phyloP scores from a whole-genome alignment of 30 jellyfish, hydroid and myxozoan species.

The Turritopsis dohrnii region DNA sequence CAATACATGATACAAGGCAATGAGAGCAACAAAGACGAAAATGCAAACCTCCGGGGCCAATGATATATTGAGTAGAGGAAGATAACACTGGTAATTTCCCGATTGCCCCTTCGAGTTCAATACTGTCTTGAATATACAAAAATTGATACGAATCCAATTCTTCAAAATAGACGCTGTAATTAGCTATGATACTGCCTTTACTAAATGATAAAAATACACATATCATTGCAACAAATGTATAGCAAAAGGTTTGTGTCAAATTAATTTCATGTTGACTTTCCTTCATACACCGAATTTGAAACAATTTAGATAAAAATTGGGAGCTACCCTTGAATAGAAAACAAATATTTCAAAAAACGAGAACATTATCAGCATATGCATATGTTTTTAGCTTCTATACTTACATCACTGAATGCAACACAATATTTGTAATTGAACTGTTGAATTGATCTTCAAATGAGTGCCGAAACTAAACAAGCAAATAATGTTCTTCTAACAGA shows the following conservation, averaged over 20 bases:
- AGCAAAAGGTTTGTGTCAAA: too few species aligned
- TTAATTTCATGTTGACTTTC: too few species aligned
- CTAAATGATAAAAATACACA: too few species aligned
- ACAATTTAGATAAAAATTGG: too few species aligned
- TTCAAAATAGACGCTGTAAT: not conserved
- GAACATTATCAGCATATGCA: too few species aligned
- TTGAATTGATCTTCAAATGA: not conserved
- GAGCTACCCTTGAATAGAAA: too few species aligned
- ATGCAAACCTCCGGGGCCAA: constrained; percentile 22
- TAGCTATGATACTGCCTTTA: constrained; percentile 23
- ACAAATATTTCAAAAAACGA: too few species aligned
- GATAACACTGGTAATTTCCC: constrained; percentile 10
- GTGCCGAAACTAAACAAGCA: not conserved
- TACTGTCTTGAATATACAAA: constrained; percentile 23
- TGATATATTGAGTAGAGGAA: not conserved
- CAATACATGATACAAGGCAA: not conserved
- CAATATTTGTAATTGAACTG: not conserved
- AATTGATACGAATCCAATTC: constrained; percentile 30
- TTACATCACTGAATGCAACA: not conserved
- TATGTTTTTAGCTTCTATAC: too few species aligned
- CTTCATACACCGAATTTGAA: too few species aligned
- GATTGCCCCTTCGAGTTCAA: constrained; percentile 15
- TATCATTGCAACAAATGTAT: too few species aligned
- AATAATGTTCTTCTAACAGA: too few species aligned
- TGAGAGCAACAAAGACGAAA: not conserved